Evolutionary conservation across 92 coral and sea anemone species (phyloP).

Genomic region (Pocillopora meandrina): DNA sequence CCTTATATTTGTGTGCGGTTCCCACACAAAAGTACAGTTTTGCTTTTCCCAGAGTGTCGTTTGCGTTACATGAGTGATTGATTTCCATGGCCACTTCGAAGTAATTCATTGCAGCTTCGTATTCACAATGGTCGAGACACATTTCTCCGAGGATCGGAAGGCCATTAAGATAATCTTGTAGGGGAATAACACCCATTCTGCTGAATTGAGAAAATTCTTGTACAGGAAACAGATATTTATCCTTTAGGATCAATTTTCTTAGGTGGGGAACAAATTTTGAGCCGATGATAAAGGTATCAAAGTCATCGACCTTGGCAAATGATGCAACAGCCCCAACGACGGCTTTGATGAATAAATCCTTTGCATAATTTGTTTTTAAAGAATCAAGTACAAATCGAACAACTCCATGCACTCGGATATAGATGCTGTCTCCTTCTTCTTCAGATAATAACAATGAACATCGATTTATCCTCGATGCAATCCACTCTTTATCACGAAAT

Average conservation of each 20-base stretch:
- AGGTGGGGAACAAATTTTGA: background rate
- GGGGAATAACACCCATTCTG: too few relatives aligned
- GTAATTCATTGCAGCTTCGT: background rate
- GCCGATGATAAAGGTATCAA: background rate
- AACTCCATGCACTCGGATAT: constrained; percentile 5
- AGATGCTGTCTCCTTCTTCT: background rate
- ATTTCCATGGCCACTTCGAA: background rate
- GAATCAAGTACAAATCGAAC: background rate
- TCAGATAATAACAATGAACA: background rate
- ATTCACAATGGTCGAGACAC: background rate
- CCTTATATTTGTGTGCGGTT: background rate
- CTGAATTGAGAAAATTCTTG: background rate
- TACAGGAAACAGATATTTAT: too few relatives aligned
- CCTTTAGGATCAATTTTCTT: background rate
- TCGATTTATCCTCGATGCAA: constrained; percentile 7
- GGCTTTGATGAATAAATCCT: background rate
- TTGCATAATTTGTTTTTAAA: background rate
- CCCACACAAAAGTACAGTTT: background rate
- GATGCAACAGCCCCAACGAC: background rate
- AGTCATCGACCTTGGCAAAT: background rate
- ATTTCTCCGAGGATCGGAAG: background rate
- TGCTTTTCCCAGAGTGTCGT: background rate
- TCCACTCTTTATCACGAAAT: constrained; percentile 25
- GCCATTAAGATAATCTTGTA: too few relatives aligned
- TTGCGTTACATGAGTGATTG: background rate